phyloP scores from a whole-genome alignment of 2,113 vertebrate species.

The Tachysurus fulvidraco region DNA sequence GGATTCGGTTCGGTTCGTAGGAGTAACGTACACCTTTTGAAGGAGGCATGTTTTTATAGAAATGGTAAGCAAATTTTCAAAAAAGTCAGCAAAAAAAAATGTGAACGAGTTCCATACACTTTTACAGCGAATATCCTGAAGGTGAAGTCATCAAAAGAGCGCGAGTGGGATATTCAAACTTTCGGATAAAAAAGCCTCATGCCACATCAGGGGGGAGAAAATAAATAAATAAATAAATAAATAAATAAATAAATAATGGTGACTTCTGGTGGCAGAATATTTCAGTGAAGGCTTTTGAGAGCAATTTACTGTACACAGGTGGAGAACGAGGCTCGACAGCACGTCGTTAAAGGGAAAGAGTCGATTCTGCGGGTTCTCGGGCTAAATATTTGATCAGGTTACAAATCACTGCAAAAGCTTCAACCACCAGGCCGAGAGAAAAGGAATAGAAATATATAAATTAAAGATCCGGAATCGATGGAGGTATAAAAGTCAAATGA shows the following conservation, averaged over 20 bases:
- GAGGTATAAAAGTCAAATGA: constrained; percentile 46
- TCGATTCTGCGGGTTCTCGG: constrained; percentile 41
- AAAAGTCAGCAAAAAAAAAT: not conserved
- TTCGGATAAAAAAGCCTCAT: not conserved
- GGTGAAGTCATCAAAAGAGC: not conserved
- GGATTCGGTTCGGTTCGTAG: not conserved
- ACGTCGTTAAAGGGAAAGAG: not conserved
- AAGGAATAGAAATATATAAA: constrained; percentile 13
- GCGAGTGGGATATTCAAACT: not conserved
- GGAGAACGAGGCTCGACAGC: not conserved
- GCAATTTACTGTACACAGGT: not conserved
- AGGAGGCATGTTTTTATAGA: not conserved
- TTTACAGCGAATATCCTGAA: not conserved
- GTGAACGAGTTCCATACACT: not conserved
- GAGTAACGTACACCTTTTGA: not conserved
- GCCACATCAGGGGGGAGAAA: not conserved
- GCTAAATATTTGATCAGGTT: constrained; percentile 63
- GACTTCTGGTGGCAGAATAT: not conserved
- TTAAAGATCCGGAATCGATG: constrained; percentile 36
- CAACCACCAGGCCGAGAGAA: constrained; percentile 23
- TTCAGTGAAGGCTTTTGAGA: not conserved
- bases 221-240: not conserved
- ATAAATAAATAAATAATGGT: too few species aligned
- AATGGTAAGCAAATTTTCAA: not conserved
- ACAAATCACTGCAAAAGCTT: constrained; percentile 50